These are phyloP conservation scores for Chascanopsetta lugubris DNA, from an alignment of 2,113 vertebrate genomes.

Conservation along the genomic window DNA sequence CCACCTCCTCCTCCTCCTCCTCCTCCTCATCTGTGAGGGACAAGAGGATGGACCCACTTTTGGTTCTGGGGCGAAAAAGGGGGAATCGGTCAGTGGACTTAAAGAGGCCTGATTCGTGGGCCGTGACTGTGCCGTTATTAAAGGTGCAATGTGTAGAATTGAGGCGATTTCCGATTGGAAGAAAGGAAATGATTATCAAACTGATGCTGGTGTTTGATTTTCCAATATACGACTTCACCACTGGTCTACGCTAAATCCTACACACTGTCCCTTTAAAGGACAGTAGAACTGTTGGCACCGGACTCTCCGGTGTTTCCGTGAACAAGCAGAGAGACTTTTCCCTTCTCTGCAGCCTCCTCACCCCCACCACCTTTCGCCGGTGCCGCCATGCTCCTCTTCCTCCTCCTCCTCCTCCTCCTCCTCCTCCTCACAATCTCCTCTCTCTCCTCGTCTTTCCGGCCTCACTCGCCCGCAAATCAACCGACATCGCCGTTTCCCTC, in stretches of 20 bases:
- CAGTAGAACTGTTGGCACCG: slow-evolving; percentile 9
- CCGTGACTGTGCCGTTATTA: slow-evolving; percentile 7
- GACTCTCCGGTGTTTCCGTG: neutral
- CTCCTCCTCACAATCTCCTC: slow-evolving; percentile 38
- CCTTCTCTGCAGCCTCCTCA: slow-evolving; percentile 6
- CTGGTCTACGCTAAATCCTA: too few species aligned
- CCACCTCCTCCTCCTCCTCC: slow-evolving; percentile 28
- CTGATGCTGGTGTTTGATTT: too few species aligned
- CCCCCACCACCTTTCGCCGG: slow-evolving; percentile 9
- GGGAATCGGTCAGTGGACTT: slow-evolving; percentile 19
- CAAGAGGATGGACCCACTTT: slow-evolving; percentile 46
- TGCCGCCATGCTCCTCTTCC: slow-evolving; percentile 34
- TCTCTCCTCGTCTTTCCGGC: slow-evolving; percentile 52
- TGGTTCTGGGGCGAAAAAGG: slow-evolving; percentile 37
- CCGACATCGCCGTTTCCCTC: slow-evolving; percentile 71
- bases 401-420: slow-evolving; percentile 32
- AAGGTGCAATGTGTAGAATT: too few species aligned
- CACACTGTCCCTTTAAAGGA: too few species aligned
- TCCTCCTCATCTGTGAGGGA: slow-evolving; percentile 23
- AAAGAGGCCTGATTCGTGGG: slow-evolving; percentile 5
- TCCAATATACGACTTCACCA: too few species aligned
- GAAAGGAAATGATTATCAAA: too few species aligned
- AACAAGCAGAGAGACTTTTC: slow-evolving; percentile 15
- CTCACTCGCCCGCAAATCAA: slow-evolving; percentile 65
- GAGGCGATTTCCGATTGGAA: too few species aligned